These are phyloP conservation scores for Melinaea menophilus DNA, from an alignment of 2,888 invertebrate species.

Conservation along the genomic window DNA sequence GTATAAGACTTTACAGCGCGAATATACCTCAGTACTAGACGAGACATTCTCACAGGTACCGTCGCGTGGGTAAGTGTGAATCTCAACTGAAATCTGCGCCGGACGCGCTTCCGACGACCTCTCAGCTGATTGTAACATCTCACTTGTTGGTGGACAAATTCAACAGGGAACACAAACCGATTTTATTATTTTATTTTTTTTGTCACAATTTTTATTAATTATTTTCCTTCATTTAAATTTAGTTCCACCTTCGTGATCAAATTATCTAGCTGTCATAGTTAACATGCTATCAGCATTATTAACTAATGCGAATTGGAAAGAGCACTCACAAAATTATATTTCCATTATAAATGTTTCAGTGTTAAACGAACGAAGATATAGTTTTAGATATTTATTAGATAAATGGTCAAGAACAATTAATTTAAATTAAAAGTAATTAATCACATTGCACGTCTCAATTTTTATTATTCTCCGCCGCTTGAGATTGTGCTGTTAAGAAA, in stretches of 20 bases:
- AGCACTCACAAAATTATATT: constrained; percentile 13
- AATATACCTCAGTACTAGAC: background rate
- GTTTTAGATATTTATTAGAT: no score
- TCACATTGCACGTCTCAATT: no score
- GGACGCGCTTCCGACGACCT: constrained; percentile 59
- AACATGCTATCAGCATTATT: background rate
- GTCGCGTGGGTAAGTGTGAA: background rate
- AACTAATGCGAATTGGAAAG: constrained; percentile 4
- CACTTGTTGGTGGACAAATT: constrained; percentile 1
- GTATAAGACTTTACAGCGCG: background rate
- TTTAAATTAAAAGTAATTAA: no score
- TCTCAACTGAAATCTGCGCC: constrained; percentile 34
- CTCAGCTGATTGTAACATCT: constrained; percentile 26
- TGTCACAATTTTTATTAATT: background rate
- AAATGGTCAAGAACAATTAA: no score
- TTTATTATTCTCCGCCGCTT: no score
- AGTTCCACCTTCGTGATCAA: background rate
- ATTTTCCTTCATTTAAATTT: background rate
- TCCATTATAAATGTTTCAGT: constrained; percentile 9
- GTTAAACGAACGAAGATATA: constrained; percentile 11
- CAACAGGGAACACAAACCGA: background rate
- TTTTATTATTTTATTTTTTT: background rate
- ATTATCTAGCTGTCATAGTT: background rate
- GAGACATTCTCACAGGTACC: background rate
- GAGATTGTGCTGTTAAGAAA: background rate